Conservation (phyloP, 2,113 vertebrate species). For the Laticauda laticaudata region DNA sequence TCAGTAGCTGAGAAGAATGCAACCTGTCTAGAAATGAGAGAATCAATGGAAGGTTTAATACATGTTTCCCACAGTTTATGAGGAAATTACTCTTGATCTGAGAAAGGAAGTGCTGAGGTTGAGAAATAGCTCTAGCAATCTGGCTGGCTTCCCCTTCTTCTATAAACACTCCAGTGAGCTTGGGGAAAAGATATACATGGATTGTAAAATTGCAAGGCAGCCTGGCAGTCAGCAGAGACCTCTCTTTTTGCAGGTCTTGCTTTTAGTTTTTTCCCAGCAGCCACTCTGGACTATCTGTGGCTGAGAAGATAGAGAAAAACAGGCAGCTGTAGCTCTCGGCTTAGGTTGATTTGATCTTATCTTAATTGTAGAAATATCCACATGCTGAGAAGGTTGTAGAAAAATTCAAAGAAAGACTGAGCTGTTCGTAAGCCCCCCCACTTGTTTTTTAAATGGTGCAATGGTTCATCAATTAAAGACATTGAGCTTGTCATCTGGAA, state of each 20-base stretch:
- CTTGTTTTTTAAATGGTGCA: not conserved
- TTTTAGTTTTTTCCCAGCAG: conserved; percentile 55
- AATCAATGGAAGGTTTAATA: not conserved
- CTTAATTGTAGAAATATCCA: conserved; percentile 48
- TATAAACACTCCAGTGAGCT: not conserved
- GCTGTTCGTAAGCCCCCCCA: conserved; percentile 29
- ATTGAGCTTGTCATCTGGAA: not conserved
- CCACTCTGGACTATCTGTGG: conserved; percentile 38
- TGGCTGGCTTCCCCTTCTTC: not conserved
- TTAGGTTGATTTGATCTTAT: not conserved
- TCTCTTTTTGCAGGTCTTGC: conserved; percentile 63
- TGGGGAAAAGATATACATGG: conserved; percentile 31
- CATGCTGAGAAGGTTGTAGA: conserved; percentile 37
- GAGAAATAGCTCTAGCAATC: not conserved
- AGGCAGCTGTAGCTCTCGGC: conserved; percentile 56
- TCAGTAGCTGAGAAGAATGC: not conserved
- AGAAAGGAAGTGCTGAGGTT: not conserved
- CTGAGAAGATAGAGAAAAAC: conserved; percentile 56
- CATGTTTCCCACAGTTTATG: not conserved
- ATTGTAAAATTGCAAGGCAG: conserved; percentile 47
- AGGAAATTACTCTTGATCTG: not conserved
- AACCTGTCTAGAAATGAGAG: not conserved
- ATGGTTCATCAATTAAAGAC: not conserved
- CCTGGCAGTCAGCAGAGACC: conserved; percentile 31
- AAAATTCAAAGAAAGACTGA: conserved; percentile 23